Conservation (phyloP, 2,888 invertebrate genomes). For the Melipona beecheii region DNA sequence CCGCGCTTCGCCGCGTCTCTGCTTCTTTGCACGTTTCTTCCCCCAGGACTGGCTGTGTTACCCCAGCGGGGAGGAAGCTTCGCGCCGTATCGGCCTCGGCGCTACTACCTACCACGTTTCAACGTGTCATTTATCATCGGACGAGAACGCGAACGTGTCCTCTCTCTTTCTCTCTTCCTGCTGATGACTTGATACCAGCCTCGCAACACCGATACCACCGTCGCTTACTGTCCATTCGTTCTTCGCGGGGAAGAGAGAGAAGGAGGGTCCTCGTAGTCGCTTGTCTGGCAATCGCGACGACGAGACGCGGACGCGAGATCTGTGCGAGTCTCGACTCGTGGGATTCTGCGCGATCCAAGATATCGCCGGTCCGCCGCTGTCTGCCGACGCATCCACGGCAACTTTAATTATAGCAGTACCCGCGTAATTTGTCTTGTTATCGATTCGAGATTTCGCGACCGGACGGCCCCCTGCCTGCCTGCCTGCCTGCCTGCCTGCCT, state of each 20-base stretch:
- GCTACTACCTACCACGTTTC: slow-evolving; percentile 72
- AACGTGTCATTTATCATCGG: slow-evolving; percentile 76
- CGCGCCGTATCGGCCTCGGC: slow-evolving; percentile 69
- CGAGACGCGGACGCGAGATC: background rate
- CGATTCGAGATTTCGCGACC: slow-evolving; percentile 51
- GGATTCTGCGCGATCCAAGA: slow-evolving; percentile 54
- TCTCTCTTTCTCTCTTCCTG: background rate
- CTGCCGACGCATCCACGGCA: slow-evolving; percentile 19
- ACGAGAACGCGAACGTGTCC: slow-evolving; percentile 40
- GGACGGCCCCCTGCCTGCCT: background rate
- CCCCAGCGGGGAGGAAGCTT: slow-evolving; percentile 73
- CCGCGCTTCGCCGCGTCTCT: background rate
- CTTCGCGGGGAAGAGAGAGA: too few species aligned
- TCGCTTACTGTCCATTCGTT: slow-evolving; percentile 33
- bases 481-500: background rate
- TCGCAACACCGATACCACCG: slow-evolving; percentile 65
- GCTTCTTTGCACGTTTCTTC: slow-evolving; percentile 26
- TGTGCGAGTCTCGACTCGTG: background rate
- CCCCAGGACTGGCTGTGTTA: slow-evolving; percentile 44
- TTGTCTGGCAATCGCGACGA: background rate
- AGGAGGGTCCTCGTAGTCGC: too few species aligned
- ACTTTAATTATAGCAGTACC: slow-evolving; percentile 55
- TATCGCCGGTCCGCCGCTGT: slow-evolving; percentile 41
- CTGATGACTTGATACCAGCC: slow-evolving; percentile 68
- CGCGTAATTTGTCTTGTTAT: slow-evolving; percentile 62